These are phyloP conservation scores for Thermophis baileyi DNA, from an alignment of 2,113 vertebrate species.

Conservation along the genomic window DNA sequence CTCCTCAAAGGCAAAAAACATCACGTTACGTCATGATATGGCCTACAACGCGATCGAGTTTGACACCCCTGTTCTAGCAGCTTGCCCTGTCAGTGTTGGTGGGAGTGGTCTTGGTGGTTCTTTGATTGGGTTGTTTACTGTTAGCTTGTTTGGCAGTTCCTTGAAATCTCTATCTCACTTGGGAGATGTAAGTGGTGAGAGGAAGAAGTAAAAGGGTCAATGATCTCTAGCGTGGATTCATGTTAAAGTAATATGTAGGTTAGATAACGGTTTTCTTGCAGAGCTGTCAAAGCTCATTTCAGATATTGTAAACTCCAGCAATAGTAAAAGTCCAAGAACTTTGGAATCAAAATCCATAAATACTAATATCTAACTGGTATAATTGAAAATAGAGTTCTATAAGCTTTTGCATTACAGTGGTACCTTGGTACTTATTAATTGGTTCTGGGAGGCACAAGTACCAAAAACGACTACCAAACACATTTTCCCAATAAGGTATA, in stretches of 20 bases:
- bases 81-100: not conserved
- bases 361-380: not conserved
- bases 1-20: no score
- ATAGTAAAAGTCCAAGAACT: not conserved
- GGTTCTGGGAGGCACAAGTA: no score
- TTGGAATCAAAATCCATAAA: not conserved
- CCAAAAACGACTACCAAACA: no score
- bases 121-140: not conserved
- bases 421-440: no score
- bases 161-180: not conserved
- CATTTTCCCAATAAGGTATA: no score
- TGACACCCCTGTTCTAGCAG: not conserved
- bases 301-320: not conserved
- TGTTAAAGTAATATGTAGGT: not conserved
- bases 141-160: not conserved
- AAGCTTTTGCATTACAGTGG: not conserved
- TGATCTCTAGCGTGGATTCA: not conserved
- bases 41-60: no score
- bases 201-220: not conserved
- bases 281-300: not conserved
- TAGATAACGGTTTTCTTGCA: not conserved
- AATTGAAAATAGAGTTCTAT: not conserved
- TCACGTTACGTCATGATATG: accelerated
- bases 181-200: not conserved
- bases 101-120: not conserved